These are phyloP conservation scores for Agrotis segetum DNA, from an alignment of 2,888 invertebrate species.

Conservation along the genomic window DNA sequence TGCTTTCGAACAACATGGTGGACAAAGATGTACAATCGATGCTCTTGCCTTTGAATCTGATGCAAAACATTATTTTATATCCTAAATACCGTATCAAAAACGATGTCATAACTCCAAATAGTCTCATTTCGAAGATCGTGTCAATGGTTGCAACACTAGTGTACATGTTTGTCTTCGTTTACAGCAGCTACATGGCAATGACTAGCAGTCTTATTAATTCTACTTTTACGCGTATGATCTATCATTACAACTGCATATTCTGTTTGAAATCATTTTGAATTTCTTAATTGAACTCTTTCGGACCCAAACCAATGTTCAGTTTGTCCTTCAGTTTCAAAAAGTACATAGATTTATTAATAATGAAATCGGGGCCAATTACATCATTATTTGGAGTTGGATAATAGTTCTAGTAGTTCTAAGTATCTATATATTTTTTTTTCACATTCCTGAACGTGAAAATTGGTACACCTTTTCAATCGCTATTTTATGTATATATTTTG, in stretches of 20 bases:
- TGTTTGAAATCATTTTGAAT: slow-evolving; percentile 4
- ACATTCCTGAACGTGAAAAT: not conserved
- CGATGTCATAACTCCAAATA: slow-evolving; percentile 25
- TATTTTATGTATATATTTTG: not conserved
- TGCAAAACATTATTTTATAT: slow-evolving; percentile 28
- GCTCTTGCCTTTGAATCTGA: slow-evolving; percentile 42
- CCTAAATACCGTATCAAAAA: slow-evolving; percentile 41
- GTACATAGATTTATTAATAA: slow-evolving; percentile 27
- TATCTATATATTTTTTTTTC: not conserved
- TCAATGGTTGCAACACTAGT: slow-evolving; percentile 20
- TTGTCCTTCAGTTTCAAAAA: slow-evolving; percentile 24
- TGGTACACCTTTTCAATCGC: not conserved
- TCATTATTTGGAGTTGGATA: slow-evolving; percentile 37
- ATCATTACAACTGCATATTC: not conserved
- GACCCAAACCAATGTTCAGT: not conserved
- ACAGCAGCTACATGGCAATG: not conserved
- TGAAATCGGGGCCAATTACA: not conserved
- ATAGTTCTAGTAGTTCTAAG: not conserved
- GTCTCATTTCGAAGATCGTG: not conserved
- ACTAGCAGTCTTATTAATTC: too few species aligned
- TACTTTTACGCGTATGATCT: too few species aligned
- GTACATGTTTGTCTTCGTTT: not conserved
- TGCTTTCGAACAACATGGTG: not conserved
- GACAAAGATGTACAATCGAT: slow-evolving; percentile 41
- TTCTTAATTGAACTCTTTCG: slow-evolving; percentile 1